Base-by-base conservation (phyloP, 1,140 invertebrate genomes). In the Magallana angulata region DNA sequence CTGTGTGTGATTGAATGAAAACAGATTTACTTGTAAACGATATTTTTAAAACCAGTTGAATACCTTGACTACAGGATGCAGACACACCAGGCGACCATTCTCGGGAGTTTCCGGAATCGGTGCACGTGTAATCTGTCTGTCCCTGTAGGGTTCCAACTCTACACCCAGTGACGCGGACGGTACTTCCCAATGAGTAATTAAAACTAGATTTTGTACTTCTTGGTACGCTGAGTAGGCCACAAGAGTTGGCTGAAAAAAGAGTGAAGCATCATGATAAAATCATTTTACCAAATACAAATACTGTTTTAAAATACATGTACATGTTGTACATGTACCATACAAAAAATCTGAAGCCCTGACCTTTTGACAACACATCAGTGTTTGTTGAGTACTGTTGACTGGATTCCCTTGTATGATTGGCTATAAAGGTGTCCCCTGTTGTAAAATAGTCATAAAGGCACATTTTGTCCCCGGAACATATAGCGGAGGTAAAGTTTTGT, bases 191-290 rank as follows among this genome's bases (percentile, higher is more conserved):
- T 12, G 80, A 86, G 85, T 92, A 92, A 82, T 91, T 89, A 30
- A 58, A 56, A 62, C 82, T 88, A 58, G 82, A 68, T 59, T 92
- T 92, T 6, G 56, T 76, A 62, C 88, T 83, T 58, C 85, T 71
- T 14, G 91, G 87, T 18, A 92, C 89, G 84, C 90, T 84, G 12
- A 91, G 80, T 3, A 89, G 68, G 14, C 91, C 91, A 88, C 91
- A 92, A 6, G 90, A 80, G 16, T 16, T 7, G 0, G 86, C 90
- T 91, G 81, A 16, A 82, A 88, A 57, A 57, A 5, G 36, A 48
- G 36, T 48, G 36, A 48, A 48, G 36, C 36, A 48, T 0, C 5
- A 48, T 48, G 36, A 48, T 48, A 48, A 48, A 48, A 48, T 48
- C 5, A 48, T 48, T 48, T 48, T 48, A 48, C 36, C 36, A 48